A percentile compares a stretch with the other conserved stretches of the same genome.
Conservation (phyloP, 2,113 vertebrate genomes). For the Ictalurus punctatus region DNA sequence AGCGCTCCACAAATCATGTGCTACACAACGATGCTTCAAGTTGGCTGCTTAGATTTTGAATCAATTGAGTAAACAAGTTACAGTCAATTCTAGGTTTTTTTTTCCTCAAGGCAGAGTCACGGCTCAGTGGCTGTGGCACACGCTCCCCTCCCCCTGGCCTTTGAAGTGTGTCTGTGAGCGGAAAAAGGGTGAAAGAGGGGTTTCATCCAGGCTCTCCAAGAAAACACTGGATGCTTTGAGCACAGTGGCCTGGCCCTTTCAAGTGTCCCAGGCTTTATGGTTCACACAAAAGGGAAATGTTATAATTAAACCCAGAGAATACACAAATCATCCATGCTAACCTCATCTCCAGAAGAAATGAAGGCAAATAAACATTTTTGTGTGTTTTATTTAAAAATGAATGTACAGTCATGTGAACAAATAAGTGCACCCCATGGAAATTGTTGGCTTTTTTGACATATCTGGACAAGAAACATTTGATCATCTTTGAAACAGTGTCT, state of each 20-base stretch:
- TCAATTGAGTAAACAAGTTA: constrained; percentile 27
- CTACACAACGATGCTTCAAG: neutral
- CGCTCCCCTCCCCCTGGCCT: constrained; percentile 20
- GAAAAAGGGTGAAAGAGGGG: constrained; percentile 50
- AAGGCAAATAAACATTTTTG: neutral
- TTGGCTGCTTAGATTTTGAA: constrained; percentile 21
- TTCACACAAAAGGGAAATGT: constrained; percentile 38
- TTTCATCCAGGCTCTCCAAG: constrained; percentile 39
- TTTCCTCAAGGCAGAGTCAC: constrained; percentile 6
- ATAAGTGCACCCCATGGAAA: too few relatives aligned
- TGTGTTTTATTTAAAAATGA: neutral
- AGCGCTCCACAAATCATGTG: neutral
- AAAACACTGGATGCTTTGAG: constrained; percentile 49
- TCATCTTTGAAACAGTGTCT: too few relatives aligned
- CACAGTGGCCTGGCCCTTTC: constrained; percentile 2
- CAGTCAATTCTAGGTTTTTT: constrained; percentile 7
- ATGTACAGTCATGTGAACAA: too few relatives aligned
- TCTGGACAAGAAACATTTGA: too few relatives aligned
- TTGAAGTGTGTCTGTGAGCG: constrained; percentile 48
- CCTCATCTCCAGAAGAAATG: constrained; percentile 10
- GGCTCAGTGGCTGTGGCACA: constrained; percentile 28
- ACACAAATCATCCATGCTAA: constrained; percentile 8
- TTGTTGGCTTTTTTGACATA: too few relatives aligned
- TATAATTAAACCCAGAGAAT: constrained; percentile 17
- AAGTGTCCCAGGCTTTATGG: constrained; percentile 36